Conservation (phyloP, 2,888 invertebrate species). For the Phengaris alcon region DNA sequence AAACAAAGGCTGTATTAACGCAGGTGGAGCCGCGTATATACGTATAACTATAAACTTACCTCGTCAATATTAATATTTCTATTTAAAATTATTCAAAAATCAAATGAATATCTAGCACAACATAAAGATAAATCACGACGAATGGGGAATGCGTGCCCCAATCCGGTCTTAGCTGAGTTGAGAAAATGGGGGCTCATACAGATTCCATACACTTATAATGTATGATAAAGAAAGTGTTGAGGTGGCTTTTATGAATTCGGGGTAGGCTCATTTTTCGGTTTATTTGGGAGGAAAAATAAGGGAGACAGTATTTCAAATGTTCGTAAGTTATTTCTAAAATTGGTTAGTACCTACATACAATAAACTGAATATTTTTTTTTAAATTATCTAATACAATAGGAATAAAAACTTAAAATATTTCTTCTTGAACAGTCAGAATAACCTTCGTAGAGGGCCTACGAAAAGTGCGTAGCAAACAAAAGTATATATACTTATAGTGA, state of each 20-base stretch:
- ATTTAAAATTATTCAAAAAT: neutral
- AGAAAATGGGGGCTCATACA: slow-evolving; percentile 57
- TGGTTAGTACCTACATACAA: no score
- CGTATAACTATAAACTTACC: neutral
- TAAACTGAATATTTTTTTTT: no score
- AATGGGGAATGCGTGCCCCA: slow-evolving; percentile 60
- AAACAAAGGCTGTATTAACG: no score
- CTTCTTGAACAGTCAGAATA: neutral
- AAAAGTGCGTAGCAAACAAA: neutral
- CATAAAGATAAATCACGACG: slow-evolving; percentile 47
- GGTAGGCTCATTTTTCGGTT: slow-evolving; percentile 33
- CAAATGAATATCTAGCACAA: slow-evolving; percentile 34
- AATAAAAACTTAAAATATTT: no score
- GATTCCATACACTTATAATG: slow-evolving; percentile 45
- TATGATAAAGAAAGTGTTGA: slow-evolving; percentile 41
- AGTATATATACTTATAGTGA: neutral
- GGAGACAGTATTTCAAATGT: no score
- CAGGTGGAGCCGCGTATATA: no score
- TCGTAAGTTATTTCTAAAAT: no score
- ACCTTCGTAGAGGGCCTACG: neutral
- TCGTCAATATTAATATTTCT: neutral
- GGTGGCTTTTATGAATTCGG: slow-evolving; percentile 38
- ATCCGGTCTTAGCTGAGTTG: slow-evolving; percentile 66
- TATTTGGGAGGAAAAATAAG: neutral
- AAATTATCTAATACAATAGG: no score